Evolutionary conservation across 2,888 invertebrate species (phyloP), one percentile per base, ranked within the genome.

Genomic region (Eupithecia tripunctaria): DNA sequence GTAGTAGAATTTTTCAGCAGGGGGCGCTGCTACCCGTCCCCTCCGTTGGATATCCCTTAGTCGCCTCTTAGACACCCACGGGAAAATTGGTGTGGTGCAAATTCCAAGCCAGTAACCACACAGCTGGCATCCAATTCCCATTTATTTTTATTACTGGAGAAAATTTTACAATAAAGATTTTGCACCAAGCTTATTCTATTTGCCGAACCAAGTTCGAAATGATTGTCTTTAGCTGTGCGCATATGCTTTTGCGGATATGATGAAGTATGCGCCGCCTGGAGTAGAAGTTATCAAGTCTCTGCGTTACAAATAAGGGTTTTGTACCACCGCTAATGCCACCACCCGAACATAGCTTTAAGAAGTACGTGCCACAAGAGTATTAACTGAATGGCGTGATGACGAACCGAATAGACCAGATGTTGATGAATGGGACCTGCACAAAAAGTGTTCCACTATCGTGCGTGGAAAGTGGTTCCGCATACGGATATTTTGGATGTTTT

Each of bases 371-470:
- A 78, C 72, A 75, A 78, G 82, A 77, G 79, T 81, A 76, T 75
- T 77, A 83, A 79, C 80, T 82, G 82, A 82, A 83, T 81, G 84
- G 91, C 91, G 91, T 92, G 91, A 86, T 87, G 82, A 84, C 85
- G 87, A 82, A 85, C 87, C 85, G 86, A 85, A 89, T 89, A 88
- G 88, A 90, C 84, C 88, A 89, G 87, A 88, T 88, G 89, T 81
- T 87, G 87, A 89, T 90, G 88, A 88, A 87, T 88, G 86, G 80
- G 84, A 83, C 82, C 83, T 82, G 85, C 85, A 83, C 81, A 79
- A 77, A 79, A 76, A 72, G 43, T 73, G 71, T 64, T 70, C 66
- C 73, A 69, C 65, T 77, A 68, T 75, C 65, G 51, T 59, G 36
- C 21, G 67, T 67, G 10, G 29, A 59, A 27, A 27, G 14, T 71